Percentiles rank a stretch among this genome's conserved stretches.
Evolutionary conservation across 2,113 vertebrate species (phyloP).

Genomic region (Heteronetta atricapilla): DNA sequence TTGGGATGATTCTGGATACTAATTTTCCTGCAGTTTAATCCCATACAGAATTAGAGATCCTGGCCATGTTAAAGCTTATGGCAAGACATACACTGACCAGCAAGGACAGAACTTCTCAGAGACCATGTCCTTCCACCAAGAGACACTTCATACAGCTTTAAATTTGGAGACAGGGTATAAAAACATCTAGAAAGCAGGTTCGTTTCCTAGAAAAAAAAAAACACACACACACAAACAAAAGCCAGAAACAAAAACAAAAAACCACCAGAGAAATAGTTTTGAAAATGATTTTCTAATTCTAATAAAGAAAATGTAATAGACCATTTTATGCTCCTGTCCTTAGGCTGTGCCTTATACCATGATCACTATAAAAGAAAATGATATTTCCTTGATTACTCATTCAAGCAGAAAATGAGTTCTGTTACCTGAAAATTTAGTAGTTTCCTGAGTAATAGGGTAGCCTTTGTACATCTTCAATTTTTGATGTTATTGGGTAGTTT

Average conservation of each 20-base stretch:
- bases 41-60: background rate
- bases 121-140: background rate
- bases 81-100: background rate
- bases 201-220: constrained; percentile 11
- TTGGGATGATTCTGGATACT: background rate
- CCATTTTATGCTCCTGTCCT: constrained; percentile 57
- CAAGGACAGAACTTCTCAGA: background rate
- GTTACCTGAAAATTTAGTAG: constrained; percentile 59
- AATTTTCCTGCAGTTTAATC: background rate
- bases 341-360: constrained; percentile 34
- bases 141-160: background rate
- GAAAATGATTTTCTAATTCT: constrained; percentile 57
- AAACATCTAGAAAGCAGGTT: constrained; percentile 39
- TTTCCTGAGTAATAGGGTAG: constrained; percentile 52
- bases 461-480: constrained; percentile 63
- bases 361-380: constrained; percentile 63
- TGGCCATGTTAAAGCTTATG: background rate
- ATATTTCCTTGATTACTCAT: constrained; percentile 68
- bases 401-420: constrained; percentile 68
- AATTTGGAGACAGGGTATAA: background rate
- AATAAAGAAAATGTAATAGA: constrained; percentile 67
- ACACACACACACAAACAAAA: too few species aligned
- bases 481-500: constrained; percentile 65
- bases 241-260: background rate
- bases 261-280: constrained; percentile 47